These are phyloP conservation scores for Tautogolabrus adspersus DNA, from an alignment of 2,113 vertebrate species.

Conservation along the genomic window DNA sequence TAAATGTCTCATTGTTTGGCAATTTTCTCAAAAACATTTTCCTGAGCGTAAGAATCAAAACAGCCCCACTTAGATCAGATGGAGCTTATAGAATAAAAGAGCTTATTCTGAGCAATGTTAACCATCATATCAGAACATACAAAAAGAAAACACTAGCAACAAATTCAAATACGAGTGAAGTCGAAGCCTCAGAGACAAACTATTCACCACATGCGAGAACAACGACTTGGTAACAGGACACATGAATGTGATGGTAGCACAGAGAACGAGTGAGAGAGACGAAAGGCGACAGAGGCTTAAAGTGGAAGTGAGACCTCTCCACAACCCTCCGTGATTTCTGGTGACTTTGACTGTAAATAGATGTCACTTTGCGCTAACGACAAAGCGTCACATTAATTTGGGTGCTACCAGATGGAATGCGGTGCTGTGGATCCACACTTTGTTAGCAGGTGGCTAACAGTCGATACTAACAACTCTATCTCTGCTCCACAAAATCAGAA, in stretches of 20 bases:
- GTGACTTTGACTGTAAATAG: constrained; percentile 46
- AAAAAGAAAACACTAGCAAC: neutral
- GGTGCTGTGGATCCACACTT: constrained; percentile 4
- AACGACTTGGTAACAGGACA: neutral
- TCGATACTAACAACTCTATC: constrained; percentile 20
- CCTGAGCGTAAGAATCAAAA: neutral
- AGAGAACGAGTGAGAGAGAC: neutral
- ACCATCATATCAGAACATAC: neutral
- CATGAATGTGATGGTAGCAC: neutral
- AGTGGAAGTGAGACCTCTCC: constrained; percentile 29
- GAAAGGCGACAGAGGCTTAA: neutral
- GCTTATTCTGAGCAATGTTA: neutral
- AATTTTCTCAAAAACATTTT: neutral
- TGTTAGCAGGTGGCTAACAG: constrained; percentile 48
- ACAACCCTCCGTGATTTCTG: neutral
- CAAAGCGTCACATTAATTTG: constrained; percentile 52
- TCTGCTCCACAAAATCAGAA: constrained; percentile 35
- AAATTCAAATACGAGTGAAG: neutral
- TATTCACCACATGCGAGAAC: neutral
- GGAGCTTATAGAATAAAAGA: neutral
- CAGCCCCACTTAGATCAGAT: neutral
- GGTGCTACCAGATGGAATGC: constrained; percentile 48
- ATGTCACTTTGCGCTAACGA: constrained; percentile 42
- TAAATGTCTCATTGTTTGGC: neutral
- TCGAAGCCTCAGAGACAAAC: neutral